Evolutionary conservation across 2,113 vertebrate genomes (phyloP).

Genomic region (Phrynosoma blainvillii): DNA sequence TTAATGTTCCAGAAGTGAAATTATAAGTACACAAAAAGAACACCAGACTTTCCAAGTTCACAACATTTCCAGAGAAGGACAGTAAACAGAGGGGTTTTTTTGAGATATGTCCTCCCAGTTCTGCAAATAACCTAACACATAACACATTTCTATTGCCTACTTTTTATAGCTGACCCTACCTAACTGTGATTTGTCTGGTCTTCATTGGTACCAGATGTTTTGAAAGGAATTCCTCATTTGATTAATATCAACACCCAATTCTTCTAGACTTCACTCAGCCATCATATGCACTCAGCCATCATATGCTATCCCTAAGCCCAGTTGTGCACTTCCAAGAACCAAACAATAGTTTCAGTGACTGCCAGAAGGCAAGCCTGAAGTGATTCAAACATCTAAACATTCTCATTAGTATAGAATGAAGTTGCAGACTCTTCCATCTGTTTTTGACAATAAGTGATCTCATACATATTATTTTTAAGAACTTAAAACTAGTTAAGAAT

Average conservation of each 20-base stretch:
- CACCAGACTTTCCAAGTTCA: background rate
- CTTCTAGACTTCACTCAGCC: conserved; percentile 8
- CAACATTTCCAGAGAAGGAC: background rate
- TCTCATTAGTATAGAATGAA: conserved; percentile 15
- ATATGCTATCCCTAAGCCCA: background rate
- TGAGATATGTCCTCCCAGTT: background rate
- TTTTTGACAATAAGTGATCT: conserved; percentile 28
- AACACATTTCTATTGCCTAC: background rate
- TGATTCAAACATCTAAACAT: background rate
- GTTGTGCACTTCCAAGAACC: background rate
- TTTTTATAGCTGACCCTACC: conserved; percentile 17
- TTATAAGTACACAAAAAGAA: background rate
- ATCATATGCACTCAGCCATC: background rate
- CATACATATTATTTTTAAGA: background rate
- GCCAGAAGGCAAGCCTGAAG: conserved; percentile 9
- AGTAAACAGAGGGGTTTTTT: background rate
- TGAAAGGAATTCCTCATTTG: background rate
- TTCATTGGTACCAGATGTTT: conserved; percentile 33
- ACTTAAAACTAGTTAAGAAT: conserved; percentile 10
- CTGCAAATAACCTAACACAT: background rate
- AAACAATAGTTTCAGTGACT: conserved; percentile 20
- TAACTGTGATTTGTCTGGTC: conserved; percentile 24
- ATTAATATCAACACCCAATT: conserved; percentile 22
- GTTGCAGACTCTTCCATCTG: background rate
- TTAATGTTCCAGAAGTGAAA: background rate